Evolutionary conservation across 92 coral and sea anemone genomes (phyloP).

Genomic region (Phenganax subtilis): DNA sequence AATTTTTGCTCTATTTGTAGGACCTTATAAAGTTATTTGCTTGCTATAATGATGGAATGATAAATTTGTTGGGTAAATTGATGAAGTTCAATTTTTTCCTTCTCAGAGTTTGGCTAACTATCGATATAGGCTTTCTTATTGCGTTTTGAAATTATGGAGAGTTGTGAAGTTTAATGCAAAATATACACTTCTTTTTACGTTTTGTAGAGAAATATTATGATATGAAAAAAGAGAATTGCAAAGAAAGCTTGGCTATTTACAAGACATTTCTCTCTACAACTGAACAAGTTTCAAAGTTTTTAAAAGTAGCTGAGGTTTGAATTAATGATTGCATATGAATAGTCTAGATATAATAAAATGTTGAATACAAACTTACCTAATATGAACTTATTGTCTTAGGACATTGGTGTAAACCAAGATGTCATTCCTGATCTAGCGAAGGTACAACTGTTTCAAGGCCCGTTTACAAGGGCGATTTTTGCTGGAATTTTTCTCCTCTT

Average conservation of each 20-base stretch:
- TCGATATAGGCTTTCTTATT: background rate
- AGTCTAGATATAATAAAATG: background rate
- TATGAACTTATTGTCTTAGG: background rate
- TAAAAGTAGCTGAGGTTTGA: slow-evolving; percentile 78
- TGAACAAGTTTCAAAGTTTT: slow-evolving; percentile 76
- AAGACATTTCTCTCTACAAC: slow-evolving; percentile 77
- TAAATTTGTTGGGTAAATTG: slow-evolving; percentile 39
- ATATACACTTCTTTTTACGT: too few relatives aligned
- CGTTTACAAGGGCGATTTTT: too few relatives aligned
- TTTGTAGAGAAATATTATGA: slow-evolving; percentile 77
- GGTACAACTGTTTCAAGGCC: slow-evolving; percentile 36
- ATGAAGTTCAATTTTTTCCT: background rate
- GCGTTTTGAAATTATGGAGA: too few relatives aligned
- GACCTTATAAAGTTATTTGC: slow-evolving; percentile 92
- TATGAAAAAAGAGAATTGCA: slow-evolving; percentile 85
- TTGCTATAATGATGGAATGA: slow-evolving; percentile 96
- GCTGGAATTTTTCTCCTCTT: background rate
- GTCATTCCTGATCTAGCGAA: slow-evolving; percentile 91
- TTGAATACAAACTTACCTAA: background rate
- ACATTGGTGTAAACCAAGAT: slow-evolving; percentile 89
- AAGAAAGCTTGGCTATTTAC: slow-evolving; percentile 75
- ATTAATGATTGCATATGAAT: background rate
- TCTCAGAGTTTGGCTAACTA: background rate
- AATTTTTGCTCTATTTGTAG: slow-evolving; percentile 40
- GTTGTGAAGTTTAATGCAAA: too few relatives aligned